Percentiles rank a stretch among this genome's conserved stretches.
These are phyloP conservation scores for Ormyrus rosae DNA, from an alignment of 2,888 invertebrate genomes.

Conservation along the genomic window DNA sequence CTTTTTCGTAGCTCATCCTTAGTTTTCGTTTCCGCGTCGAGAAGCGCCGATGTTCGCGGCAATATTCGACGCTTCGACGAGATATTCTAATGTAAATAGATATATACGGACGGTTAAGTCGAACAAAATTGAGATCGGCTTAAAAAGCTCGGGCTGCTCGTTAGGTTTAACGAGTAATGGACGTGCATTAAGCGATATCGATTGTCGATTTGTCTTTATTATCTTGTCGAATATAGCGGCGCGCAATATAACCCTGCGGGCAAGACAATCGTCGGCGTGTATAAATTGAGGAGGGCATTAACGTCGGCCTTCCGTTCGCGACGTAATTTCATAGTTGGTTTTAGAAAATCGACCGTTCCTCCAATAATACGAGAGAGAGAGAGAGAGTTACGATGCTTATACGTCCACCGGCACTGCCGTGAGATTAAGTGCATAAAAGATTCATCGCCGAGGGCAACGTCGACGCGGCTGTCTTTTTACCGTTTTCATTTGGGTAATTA, in stretches of 20 bases:
- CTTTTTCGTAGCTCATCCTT: not conserved
- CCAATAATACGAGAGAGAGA: not conserved
- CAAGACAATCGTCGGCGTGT: not conserved
- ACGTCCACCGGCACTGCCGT: too few relatives aligned
- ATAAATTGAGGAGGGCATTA: constrained; percentile 25
- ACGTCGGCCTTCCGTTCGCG: not conserved
- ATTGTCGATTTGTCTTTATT: constrained; percentile 55
- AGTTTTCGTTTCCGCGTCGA: too few relatives aligned
- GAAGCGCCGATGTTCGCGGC: too few relatives aligned
- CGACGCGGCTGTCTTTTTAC: not conserved
- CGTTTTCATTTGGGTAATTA: constrained; percentile 17
- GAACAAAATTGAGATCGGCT: not conserved
- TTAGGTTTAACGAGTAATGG: constrained; percentile 49
- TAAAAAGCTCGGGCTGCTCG: constrained; percentile 28
- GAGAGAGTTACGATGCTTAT: not conserved
- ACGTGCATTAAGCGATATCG: constrained; percentile 47
- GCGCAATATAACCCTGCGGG: not conserved
- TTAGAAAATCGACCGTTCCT: not conserved
- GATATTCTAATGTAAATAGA: too few relatives aligned
- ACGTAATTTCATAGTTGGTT: not conserved
- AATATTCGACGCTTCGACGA: too few relatives aligned
- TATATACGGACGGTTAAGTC: too few relatives aligned
- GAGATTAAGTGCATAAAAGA: too few relatives aligned
- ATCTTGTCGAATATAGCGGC: constrained; percentile 16
- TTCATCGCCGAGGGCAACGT: too few relatives aligned